Evolutionary conservation across 2,797 vertebrate species (phyloP).

Genomic region (Myiothlypis coronata): DNA sequence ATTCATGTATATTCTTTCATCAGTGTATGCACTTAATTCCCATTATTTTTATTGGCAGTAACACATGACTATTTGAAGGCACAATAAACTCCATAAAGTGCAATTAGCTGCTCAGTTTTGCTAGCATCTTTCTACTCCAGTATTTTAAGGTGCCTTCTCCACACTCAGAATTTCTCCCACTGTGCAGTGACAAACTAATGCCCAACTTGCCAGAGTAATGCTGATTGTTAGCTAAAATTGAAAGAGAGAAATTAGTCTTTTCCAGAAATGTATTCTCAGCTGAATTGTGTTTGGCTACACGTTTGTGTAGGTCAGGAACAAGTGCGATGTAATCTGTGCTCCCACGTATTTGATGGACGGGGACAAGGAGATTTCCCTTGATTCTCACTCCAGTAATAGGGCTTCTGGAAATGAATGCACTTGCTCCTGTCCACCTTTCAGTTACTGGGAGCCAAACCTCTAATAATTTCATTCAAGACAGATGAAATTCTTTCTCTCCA

Average conservation of each 20-base stretch:
- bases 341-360: neutral
- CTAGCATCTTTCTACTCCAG: neutral
- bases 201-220: neutral
- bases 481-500: neutral
- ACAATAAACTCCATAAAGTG: conserved; percentile 43
- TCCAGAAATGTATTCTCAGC: neutral
- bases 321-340: neutral
- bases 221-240: neutral
- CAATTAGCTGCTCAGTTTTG: conserved; percentile 48
- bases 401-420: neutral
- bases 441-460: neutral
- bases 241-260: neutral
- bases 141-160: conserved; percentile 11
- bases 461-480: neutral
- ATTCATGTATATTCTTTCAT: conserved; percentile 53
- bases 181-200: neutral
- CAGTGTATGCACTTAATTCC: conserved; percentile 52
- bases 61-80: conserved; percentile 46
- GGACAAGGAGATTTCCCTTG: neutral
- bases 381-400: neutral
- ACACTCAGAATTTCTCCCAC: neutral
- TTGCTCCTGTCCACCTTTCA: neutral
- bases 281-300: neutral
- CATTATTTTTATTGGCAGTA: conserved; percentile 64
- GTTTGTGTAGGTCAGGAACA: neutral